Conservation (phyloP, 2,888 invertebrate genomes). For the Nephrotoma flavescens region DNA sequence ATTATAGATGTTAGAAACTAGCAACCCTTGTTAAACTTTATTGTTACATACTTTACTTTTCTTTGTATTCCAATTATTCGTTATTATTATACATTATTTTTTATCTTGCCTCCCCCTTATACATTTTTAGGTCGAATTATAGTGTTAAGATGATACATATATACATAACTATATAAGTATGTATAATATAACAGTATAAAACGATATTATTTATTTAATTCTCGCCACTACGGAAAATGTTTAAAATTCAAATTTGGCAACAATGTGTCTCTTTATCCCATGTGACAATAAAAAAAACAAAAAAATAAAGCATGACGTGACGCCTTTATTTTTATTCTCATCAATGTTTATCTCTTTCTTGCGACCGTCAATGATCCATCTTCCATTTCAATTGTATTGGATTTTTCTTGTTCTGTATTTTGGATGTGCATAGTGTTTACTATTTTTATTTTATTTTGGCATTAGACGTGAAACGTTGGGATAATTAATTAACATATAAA, state of each 20-base stretch:
- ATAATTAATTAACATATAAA: neutral
- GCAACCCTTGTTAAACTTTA: neutral
- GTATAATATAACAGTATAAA: neutral
- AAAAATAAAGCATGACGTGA: slow-evolving; percentile 1
- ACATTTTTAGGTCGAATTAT: neutral
- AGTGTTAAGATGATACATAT: neutral
- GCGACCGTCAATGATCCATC: neutral
- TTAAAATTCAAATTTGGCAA: neutral
- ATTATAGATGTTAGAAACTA: neutral
- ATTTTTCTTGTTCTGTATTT: neutral
- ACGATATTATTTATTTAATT: neutral
- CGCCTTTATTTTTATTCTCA: neutral
- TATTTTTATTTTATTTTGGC: neutral
- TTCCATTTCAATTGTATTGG: neutral
- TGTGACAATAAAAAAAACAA: neutral
- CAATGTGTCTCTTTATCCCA: slow-evolving; percentile 1
- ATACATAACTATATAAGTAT: too few relatives aligned
- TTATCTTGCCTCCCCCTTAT: neutral
- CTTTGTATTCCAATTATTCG: neutral
- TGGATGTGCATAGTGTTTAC: neutral
- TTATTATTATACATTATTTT: neutral
- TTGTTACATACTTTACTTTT: neutral
- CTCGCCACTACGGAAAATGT: neutral
- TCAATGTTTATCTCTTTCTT: neutral
- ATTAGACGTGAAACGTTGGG: neutral